Conservation (phyloP, 2,113 vertebrate genomes). For the Poicephalus gulielmi region DNA sequence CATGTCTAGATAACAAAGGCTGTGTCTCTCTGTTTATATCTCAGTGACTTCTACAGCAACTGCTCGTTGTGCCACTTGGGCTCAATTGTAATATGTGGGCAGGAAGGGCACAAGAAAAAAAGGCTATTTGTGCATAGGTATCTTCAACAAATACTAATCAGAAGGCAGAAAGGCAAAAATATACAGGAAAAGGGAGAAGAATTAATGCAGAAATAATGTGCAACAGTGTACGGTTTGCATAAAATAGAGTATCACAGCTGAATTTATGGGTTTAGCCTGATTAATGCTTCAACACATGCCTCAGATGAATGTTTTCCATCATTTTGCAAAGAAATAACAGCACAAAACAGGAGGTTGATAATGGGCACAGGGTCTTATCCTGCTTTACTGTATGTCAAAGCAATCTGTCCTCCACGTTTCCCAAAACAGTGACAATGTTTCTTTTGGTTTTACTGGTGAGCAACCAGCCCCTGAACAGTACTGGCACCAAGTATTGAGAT, state of each 20-base stretch:
- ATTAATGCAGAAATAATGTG: background rate
- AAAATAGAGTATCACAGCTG: background rate
- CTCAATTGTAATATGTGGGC: background rate
- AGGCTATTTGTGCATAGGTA: background rate
- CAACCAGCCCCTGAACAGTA: background rate
- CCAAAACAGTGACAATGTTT: background rate
- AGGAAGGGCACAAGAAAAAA: constrained; percentile 2
- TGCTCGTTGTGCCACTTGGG: background rate
- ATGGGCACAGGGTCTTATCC: background rate
- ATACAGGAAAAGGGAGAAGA: background rate
- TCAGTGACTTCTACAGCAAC: background rate
- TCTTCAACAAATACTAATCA: background rate
- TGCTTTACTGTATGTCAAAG: background rate
- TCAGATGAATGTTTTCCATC: background rate
- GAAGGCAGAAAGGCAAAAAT: background rate
- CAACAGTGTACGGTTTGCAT: background rate
- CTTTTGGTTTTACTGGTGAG: background rate
- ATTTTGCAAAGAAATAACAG: background rate
- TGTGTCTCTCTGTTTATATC: background rate
- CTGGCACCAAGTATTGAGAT: background rate
- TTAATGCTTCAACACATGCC: background rate
- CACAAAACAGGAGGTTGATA: background rate
- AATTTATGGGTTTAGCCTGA: background rate
- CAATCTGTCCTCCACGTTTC: background rate
- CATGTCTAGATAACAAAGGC: background rate